phyloP scores from a whole-genome alignment of 2,888 invertebrate species.

The Aporophyla lueneburgensis region DNA sequence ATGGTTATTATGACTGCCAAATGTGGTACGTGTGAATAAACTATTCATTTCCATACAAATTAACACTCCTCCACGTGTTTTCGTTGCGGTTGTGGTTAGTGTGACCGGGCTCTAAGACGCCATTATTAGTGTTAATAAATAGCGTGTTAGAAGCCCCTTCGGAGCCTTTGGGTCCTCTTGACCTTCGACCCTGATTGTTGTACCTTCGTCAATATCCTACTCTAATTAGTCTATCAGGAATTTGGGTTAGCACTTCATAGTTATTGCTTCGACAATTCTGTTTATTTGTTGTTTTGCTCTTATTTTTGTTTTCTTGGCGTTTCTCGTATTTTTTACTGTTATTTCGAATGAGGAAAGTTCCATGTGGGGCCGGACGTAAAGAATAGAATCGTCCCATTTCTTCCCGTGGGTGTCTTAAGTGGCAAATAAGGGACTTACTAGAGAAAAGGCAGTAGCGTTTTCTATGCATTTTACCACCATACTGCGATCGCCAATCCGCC shows the following conservation, averaged over 20 bases:
- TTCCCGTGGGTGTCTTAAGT: too few relatives aligned
- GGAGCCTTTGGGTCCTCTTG: conserved; percentile 20
- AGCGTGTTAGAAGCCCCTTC: conserved; percentile 21
- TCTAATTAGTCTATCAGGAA: conserved; percentile 41
- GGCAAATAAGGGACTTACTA: too few relatives aligned
- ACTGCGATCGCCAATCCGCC: too few relatives aligned
- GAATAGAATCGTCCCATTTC: too few relatives aligned
- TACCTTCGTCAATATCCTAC: conserved; percentile 44
- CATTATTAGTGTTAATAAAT: conserved; percentile 36
- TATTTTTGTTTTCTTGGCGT: not conserved
- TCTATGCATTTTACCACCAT: too few relatives aligned
- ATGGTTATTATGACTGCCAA: too few relatives aligned
- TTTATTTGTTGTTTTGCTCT: conserved; percentile 26
- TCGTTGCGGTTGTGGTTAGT: not conserved
- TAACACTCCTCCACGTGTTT: too few relatives aligned
- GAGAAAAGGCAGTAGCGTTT: too few relatives aligned
- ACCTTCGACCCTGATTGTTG: conserved; percentile 35
- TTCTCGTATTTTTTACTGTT: not conserved
- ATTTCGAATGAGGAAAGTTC: too few relatives aligned
- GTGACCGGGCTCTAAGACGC: not conserved
- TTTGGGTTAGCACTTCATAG: conserved; percentile 29
- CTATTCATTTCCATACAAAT: too few relatives aligned
- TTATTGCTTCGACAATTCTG: conserved; percentile 28
- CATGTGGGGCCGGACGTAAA: too few relatives aligned
- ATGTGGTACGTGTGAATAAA: too few relatives aligned